Percentiles rank a stretch among this genome's conserved stretches.
Evolutionary conservation across 2,888 invertebrate species (phyloP).

Genomic region (Margaritifera margaritifera): DNA sequence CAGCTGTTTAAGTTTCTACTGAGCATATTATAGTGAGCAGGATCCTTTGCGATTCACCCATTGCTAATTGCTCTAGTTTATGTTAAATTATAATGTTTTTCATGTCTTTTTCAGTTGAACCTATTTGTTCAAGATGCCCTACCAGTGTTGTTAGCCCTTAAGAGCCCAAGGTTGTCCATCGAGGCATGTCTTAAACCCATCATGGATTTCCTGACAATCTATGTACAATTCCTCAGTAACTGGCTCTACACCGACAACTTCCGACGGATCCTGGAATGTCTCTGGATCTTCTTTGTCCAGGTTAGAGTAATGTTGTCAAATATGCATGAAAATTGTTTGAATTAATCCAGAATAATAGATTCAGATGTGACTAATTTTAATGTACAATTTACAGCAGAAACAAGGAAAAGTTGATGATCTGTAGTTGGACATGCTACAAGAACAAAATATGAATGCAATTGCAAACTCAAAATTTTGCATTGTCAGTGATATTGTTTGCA

Average conservation of each 20-base stretch:
- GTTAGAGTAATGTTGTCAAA: slow-evolving; percentile 26
- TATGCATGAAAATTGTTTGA: neutral
- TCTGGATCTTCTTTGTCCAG: slow-evolving; percentile 64
- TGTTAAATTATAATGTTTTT: neutral
- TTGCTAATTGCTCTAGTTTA: too few relatives aligned
- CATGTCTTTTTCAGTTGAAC: slow-evolving; percentile 51
- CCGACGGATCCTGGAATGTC: slow-evolving; percentile 49
- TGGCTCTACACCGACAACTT: slow-evolving; percentile 60
- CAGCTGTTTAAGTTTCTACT: too few relatives aligned
- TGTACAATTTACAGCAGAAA: neutral
- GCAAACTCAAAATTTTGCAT: too few relatives aligned
- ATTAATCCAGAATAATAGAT: neutral
- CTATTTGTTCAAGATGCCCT: slow-evolving; percentile 60
- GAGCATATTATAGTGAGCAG: too few relatives aligned
- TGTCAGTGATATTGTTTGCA: too few relatives aligned
- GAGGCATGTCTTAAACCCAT: slow-evolving; percentile 50
- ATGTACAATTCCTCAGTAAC: slow-evolving; percentile 47
- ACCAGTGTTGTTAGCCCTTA: slow-evolving; percentile 46
- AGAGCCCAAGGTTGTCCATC: slow-evolving; percentile 35
- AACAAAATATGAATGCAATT: too few relatives aligned
- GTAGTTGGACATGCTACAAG: too few relatives aligned
- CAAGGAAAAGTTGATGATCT: too few relatives aligned
- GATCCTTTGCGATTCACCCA: too few relatives aligned
- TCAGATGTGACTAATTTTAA: neutral
- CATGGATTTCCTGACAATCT: slow-evolving; percentile 52